Base-by-base conservation (phyloP, 2,888 invertebrate genomes). In the Netelia fuscicornis region DNA sequence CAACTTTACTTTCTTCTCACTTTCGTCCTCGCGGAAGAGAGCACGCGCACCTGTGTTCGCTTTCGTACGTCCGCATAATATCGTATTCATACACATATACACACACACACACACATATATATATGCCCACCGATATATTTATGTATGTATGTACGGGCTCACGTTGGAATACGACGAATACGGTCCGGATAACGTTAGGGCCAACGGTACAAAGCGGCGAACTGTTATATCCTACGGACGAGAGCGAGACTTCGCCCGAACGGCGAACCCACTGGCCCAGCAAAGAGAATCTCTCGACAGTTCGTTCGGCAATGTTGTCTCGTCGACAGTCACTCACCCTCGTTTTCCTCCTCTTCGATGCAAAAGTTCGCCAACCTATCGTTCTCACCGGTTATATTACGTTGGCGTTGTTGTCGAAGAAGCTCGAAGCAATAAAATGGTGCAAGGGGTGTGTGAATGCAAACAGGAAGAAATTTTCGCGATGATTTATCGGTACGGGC, bases 251-350 rank as follows among this genome's bases (percentile, higher is more conserved):
- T 71, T 76, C 76, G 70, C 76, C 74, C 79, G 89, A 88, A 86
- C 87, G 89, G 87, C 87, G 90, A 89, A 91, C 91, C 91, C 88
- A 91, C 89, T 92, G 91, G 91, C 91, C 91, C 91, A 92, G 86
- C 91, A 89, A 90, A 88, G 89, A 56, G 65, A 86, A 87, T 78
- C 84, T 80, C 54, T 81, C 86, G 88, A 87, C 91, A 89, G 90
- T 91, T 90, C 88, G 88, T 86, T 87, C 86, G 88, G 91, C 91
- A 90, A 89, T 90, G 89, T 88, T 89, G 88, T 89, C 89, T 89
- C 88, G 88, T 89, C 86, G 83, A 88, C 87, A 88, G 17, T 79
- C 71, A 58, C 76, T 72, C 72, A 17, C 58, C 58, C 58, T 58
- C 20, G 9, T 20, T 58, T 20, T 20, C 6, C 20, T 20, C 8